Conservation (phyloP, 2,113 vertebrate species). For the Heptranchias perlo region DNA sequence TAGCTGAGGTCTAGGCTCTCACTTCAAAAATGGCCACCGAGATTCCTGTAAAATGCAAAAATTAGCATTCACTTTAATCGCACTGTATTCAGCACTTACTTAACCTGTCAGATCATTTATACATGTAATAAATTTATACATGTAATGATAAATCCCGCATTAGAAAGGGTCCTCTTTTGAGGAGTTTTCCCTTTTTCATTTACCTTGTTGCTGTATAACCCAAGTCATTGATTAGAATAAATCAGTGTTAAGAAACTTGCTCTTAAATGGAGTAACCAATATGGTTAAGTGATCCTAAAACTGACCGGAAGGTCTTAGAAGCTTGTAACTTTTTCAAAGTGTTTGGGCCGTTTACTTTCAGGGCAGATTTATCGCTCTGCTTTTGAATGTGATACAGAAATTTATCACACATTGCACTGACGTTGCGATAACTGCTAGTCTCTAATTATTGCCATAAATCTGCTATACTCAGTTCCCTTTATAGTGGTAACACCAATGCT, state of each 20-base stretch:
- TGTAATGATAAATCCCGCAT: neutral
- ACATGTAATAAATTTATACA: neutral
- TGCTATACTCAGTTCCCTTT: neutral
- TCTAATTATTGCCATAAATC: constrained; percentile 35
- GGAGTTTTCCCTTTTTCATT: neutral
- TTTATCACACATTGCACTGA: neutral
- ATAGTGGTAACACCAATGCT: neutral
- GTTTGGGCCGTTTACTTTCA: neutral
- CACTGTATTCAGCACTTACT: constrained; percentile 18
- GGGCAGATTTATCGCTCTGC: neutral
- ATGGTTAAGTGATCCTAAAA: neutral
- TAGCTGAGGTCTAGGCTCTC: neutral
- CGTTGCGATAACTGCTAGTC: constrained; percentile 22
- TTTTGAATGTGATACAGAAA: neutral
- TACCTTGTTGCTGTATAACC: neutral
- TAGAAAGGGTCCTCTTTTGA: neutral
- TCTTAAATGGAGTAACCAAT: neutral
- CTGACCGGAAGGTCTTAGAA: neutral
- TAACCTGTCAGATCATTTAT: neutral
- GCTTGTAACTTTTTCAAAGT: constrained; percentile 8
- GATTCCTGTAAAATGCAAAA: neutral
- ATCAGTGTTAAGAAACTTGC: neutral
- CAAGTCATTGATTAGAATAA: neutral
- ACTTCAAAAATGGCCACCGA: neutral
- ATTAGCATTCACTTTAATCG: constrained; percentile 14